Evolutionary conservation across 2,113 vertebrate species (phyloP).

Genomic region (Heteronetta atricapilla): DNA sequence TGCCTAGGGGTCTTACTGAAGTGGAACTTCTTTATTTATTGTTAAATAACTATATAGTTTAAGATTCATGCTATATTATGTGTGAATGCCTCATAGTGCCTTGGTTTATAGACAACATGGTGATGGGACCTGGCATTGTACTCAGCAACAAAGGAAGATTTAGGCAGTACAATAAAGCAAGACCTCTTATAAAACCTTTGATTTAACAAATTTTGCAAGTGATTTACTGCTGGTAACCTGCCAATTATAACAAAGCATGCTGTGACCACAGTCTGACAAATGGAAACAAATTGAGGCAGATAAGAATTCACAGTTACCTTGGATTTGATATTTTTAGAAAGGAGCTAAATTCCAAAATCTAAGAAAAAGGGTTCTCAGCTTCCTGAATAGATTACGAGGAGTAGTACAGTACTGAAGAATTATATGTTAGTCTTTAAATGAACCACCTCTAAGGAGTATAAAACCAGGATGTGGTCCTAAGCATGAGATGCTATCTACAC

Average conservation of each 20-base stretch:
- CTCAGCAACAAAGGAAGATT: not conserved
- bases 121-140: not conserved
- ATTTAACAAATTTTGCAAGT: not conserved
- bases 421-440: not conserved
- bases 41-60: not conserved
- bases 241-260: not conserved
- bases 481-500: not conserved
- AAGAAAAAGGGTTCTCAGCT: not conserved
- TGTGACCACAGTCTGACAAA: not conserved
- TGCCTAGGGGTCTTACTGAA: not conserved
- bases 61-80: not conserved
- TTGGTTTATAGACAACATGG: not conserved
- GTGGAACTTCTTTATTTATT: not conserved
- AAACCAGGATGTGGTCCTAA: not conserved
- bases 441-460: not conserved
- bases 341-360: not conserved
- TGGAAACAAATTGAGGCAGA: not conserved
- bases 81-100: not conserved
- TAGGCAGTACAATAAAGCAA: not conserved
- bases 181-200: not conserved
- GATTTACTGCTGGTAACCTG: not conserved
- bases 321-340: not conserved
- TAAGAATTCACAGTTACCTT: not conserved
- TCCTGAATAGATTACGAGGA: not conserved
- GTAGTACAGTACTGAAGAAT: not conserved